phyloP scores from a whole-genome alignment of 2,113 vertebrate species.

The Odocoileus hemionus region DNA sequence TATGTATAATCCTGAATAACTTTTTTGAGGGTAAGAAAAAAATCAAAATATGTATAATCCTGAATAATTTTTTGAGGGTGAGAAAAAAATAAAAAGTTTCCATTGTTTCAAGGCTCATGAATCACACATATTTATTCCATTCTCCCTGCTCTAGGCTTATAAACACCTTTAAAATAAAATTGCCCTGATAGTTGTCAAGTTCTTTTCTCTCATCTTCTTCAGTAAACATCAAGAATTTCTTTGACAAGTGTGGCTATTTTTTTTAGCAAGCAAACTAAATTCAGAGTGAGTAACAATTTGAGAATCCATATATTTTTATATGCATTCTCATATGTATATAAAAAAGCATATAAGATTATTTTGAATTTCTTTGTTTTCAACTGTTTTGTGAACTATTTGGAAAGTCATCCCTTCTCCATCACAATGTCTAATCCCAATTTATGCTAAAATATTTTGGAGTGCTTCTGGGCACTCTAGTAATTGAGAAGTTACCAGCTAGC shows the following conservation, averaged over 20 bases:
- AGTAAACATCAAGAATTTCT: not conserved
- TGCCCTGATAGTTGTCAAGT: not conserved
- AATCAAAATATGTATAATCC: not conserved
- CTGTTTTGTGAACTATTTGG: not conserved
- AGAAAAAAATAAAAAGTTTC: not conserved
- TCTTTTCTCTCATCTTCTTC: not conserved
- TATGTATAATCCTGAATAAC: not conserved
- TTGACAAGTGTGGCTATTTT: not conserved
- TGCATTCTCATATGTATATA: not conserved
- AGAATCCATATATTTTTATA: not conserved
- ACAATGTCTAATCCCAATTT: not conserved
- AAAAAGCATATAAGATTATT: not conserved
- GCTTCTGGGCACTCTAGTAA: not conserved
- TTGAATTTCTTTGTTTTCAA: conserved; percentile 9
- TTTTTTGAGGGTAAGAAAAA: not conserved
- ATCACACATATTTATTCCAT: not conserved
- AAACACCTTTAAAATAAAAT: conserved; percentile 10
- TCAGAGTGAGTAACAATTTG: not conserved
- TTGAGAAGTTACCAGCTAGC: not conserved
- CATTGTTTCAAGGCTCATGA: not conserved
- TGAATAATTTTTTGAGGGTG: not conserved
- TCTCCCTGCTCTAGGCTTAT: not conserved
- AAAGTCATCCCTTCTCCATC: not conserved
- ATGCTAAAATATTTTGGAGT: not conserved
- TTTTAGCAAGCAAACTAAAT: not conserved